phyloP scores from a whole-genome alignment of 1,140 invertebrate species.

The Eulimnadia texana region DNA sequence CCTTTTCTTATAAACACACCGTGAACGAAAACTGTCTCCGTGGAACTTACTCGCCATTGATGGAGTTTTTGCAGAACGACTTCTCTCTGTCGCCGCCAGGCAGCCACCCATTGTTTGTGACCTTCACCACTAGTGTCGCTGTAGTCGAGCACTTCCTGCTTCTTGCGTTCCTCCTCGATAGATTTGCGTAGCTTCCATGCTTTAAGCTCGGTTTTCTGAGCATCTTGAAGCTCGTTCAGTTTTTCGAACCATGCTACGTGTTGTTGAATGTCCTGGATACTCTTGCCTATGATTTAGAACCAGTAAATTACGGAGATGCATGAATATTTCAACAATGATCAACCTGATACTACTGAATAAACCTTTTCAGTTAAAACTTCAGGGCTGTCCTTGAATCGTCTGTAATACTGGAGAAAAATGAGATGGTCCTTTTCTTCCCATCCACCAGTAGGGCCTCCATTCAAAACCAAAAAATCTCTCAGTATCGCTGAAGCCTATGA shows the following conservation, averaged over 20 bases:
- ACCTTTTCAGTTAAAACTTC: neutral
- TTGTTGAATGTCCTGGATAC: neutral
- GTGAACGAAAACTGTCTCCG: neutral
- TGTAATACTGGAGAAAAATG: slow-evolving; percentile 9
- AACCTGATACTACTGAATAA: neutral
- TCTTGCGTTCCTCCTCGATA: slow-evolving; percentile 8
- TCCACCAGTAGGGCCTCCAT: slow-evolving; percentile 11
- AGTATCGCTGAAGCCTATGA: slow-evolving; percentile 3
- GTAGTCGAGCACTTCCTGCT: neutral
- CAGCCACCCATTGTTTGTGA: neutral
- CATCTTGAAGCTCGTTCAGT: neutral
- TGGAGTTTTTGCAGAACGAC: neutral
- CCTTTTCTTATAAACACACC: neutral
- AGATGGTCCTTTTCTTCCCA: slow-evolving; percentile 11
- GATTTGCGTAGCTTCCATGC: slow-evolving; percentile 2
- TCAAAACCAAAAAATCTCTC: slow-evolving; percentile 4
- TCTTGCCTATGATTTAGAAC: slow-evolving; percentile 8
- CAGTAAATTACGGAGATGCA: neutral
- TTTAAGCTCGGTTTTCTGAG: slow-evolving; percentile 7
- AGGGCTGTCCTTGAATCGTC: neutral
- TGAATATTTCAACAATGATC: neutral
- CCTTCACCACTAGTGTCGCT: neutral
- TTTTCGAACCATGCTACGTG: slow-evolving; percentile 10
- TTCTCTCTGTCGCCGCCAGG: slow-evolving; percentile 2
- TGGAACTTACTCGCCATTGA: slow-evolving; percentile 4